phyloP scores from a whole-genome alignment of 2,888 invertebrate genomes.

The Phlogophora meticulosa region DNA sequence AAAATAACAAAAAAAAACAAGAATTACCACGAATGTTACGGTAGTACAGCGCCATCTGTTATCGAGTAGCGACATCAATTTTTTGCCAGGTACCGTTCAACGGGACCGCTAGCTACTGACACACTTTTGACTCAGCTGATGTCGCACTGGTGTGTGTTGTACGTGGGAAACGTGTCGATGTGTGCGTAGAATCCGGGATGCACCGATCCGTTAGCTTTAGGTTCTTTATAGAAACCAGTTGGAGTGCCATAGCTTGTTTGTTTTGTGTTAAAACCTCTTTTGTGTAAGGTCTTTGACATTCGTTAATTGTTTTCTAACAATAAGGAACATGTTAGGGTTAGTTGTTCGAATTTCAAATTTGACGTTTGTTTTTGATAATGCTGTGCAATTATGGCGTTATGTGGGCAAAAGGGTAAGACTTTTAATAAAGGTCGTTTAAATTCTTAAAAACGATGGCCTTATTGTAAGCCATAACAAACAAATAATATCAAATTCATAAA shows the following conservation, averaged over 20 bases:
- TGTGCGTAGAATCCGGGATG: constrained; percentile 82
- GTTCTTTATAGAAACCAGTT: constrained; percentile 73
- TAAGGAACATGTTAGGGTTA: constrained; percentile 18
- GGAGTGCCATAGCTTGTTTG: constrained; percentile 69
- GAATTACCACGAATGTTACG: constrained; percentile 35
- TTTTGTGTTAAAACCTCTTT: constrained; percentile 62
- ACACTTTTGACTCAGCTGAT: constrained; percentile 88
- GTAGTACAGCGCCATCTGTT: constrained; percentile 81
- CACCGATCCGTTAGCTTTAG: constrained; percentile 78
- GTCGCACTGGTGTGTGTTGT: constrained; percentile 71
- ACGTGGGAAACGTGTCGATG: constrained; percentile 69
- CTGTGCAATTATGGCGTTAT: not conserved
- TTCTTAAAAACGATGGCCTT: too few relatives aligned
- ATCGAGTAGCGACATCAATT: constrained; percentile 77
- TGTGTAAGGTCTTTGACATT: constrained; percentile 69
- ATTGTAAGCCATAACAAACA: too few relatives aligned
- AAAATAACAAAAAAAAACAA: constrained; percentile 20
- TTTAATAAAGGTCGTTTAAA: too few relatives aligned
- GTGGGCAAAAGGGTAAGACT: not conserved
- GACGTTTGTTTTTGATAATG: not conserved
- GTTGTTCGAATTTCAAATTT: constrained; percentile 33
- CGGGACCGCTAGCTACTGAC: constrained; percentile 86
- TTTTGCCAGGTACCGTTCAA: constrained; percentile 80
- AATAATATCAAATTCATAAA: too few relatives aligned
- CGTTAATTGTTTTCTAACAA: constrained; percentile 56